Evolutionary conservation across 2,888 invertebrate genomes (phyloP), one percentile per base, ranked within the genome.

Genomic region (Platycheirus rosarum): DNA sequence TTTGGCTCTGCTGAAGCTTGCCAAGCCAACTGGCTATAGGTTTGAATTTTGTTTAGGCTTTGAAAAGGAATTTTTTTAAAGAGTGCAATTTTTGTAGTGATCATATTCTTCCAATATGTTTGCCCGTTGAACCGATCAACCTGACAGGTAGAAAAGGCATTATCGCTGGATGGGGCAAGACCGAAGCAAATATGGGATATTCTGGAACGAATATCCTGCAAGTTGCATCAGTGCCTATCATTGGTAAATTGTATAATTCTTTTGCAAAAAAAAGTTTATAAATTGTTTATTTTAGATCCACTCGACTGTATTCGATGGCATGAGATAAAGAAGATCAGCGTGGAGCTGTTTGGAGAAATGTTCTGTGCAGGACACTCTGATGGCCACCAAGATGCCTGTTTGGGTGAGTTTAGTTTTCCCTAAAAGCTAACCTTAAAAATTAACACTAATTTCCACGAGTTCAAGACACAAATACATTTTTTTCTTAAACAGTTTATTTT

Each of bases 111-210:
- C 96, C 96, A 0, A 95, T 96, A 75, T 96, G 96, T 86, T 91
- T 96, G 46, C 96, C 96, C 0, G 92, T 92, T 7, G 85, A 87
- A 63, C 88, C 89, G 13, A 88, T 92, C 35, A 87, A 89, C 16
- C 85, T 92, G 53, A 89, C 91, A 48, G 93, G 93, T 0, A 91
- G 92, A 74, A 92, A 92, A 71, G 94, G 93, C 0, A 91, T 93
- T 0, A 95, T 96, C 0, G 96, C 96, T 0, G 96, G 96, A 0
- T 96, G 96, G 96, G 96, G 96, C 1, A 96, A 96, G 89, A 95
- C 95, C 0, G 95, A 95, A 84, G 92, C 94, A 0, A 93, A 93
- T 46, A 92, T 92, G 75, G 93, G 94, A 0, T 94, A 95, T 84
- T 94, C 95, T 11, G 96, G 96, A 6, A 96, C 96, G 0, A 95